Evolutionary conservation across 2,113 vertebrate genomes (phyloP), one percentile per base, ranked within the genome.

Genomic region (Pao palembangensis): DNA sequence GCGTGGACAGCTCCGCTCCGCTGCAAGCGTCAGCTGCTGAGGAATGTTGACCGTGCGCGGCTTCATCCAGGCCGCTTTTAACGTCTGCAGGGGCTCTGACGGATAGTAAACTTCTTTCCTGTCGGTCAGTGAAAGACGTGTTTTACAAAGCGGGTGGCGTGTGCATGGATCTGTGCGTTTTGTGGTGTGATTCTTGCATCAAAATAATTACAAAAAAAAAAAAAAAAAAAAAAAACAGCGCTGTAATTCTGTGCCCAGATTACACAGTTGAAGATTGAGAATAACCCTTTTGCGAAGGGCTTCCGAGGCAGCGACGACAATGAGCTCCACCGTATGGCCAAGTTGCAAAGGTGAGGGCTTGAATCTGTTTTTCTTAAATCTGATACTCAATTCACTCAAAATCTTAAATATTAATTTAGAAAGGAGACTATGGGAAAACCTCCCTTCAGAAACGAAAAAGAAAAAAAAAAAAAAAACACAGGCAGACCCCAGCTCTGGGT

Each of bases 271-370:
- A 98, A 98, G 90, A 98, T 97, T 0, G 95, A 98, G 87, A 98
- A 98, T 69, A 98, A 98, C 58, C 96, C 96, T 11, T 98, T 98
- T 3, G 96, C 96, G 0, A 98, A 98, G 81, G 96, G 96, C 25
- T 98, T 98, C 89, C 91, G 96, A 11, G 96, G 96, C 79, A 95
- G 94, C 0, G 96, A 98, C 0, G 95, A 98, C 79, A 94, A 96
- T 82, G 94, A 98, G 63, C 87, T 95, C 34, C 94, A 96, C 77
- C 92, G 94, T 59, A 93, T 96, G 93, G 94, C 94, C 56, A 90
- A 94, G 59, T 92, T 95, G 73, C 94, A 94, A 80, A 93, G 96
- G 95, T 98, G 88, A 88, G 44, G 17, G 44, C 44, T 47, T 47
- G 6, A 4, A n/a, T 47, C 15, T 8, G 34, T 38, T 38, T 38